Conservation (phyloP, 2,797 vertebrate species). For the Heliangelus exortis region DNA sequence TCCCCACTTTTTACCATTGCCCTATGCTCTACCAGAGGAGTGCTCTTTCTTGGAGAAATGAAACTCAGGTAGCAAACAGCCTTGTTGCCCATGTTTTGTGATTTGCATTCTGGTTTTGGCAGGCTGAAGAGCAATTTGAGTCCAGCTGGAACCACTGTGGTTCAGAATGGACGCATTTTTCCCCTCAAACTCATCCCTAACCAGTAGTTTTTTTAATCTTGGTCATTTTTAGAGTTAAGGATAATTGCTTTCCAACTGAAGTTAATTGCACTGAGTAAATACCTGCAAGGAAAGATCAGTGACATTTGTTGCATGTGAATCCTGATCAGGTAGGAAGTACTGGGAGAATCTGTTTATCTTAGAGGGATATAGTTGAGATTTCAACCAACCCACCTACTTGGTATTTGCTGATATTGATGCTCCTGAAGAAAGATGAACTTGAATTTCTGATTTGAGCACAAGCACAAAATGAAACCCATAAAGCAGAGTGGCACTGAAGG, state of each 20-base stretch:
- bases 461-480: rapidly evolving
- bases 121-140: not conserved
- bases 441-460: not conserved
- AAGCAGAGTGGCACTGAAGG: not conserved
- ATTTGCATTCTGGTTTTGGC: not conserved
- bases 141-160: not conserved
- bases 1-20: not conserved
- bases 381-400: not conserved
- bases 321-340: not conserved
- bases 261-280: not conserved
- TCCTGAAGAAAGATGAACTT: not conserved
- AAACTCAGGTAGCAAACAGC: not conserved
- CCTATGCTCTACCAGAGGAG: not conserved
- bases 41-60: not conserved
- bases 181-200: not conserved
- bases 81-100: not conserved
- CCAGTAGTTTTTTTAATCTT: no score
- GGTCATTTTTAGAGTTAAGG: not conserved
- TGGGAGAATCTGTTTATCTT: not conserved
- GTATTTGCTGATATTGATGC: not conserved
- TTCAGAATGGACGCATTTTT: not conserved
- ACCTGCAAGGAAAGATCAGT: not conserved
- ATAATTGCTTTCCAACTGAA: not conserved
- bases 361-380: not conserved
- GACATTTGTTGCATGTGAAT: not conserved